phyloP scores from a whole-genome alignment of 2,113 vertebrate genomes.

The Leucoraja erinaceus region DNA sequence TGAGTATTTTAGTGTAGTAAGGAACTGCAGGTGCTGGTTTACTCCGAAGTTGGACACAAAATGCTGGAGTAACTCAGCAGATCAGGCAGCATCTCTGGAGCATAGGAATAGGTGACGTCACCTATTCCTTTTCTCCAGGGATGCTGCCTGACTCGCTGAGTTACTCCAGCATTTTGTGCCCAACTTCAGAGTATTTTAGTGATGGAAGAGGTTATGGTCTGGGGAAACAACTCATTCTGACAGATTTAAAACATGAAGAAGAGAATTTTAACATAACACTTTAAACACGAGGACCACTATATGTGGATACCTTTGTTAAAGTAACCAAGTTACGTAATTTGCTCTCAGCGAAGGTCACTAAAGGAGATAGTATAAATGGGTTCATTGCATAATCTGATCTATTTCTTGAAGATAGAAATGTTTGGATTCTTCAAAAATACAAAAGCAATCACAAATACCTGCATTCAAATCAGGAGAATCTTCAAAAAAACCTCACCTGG shows the following conservation, averaged over 20 bases:
- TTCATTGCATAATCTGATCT: conserved; percentile 5
- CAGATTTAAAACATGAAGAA: not conserved
- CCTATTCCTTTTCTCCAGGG: too few species aligned
- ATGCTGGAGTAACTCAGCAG: too few species aligned
- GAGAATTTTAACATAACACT: not conserved
- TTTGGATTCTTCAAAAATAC: conserved; percentile 6
- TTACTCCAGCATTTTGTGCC: too few species aligned
- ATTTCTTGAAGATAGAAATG: not conserved
- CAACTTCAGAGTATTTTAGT: not conserved
- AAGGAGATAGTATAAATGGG: not conserved
- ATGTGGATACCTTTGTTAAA: not conserved
- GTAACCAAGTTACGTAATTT: not conserved
- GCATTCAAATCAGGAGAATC: conserved; percentile 1
- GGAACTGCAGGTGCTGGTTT: too few species aligned
- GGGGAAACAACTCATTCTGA: not conserved
- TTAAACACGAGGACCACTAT: not conserved
- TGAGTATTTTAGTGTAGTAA: not conserved
- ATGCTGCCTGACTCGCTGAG: too few species aligned
- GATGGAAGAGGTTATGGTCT: not conserved
- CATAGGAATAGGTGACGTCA: too few species aligned
- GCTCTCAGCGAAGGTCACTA: not conserved
- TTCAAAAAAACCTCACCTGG: conserved; percentile 11
- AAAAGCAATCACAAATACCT: conserved; percentile 20
- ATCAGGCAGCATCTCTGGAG: too few species aligned
- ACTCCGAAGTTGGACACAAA: too few species aligned